Percentiles rank a stretch among this genome's conserved stretches.
These are phyloP conservation scores for Gorsachius goisagi DNA, from an alignment of 2,113 vertebrate genomes.

Conservation along the genomic window DNA sequence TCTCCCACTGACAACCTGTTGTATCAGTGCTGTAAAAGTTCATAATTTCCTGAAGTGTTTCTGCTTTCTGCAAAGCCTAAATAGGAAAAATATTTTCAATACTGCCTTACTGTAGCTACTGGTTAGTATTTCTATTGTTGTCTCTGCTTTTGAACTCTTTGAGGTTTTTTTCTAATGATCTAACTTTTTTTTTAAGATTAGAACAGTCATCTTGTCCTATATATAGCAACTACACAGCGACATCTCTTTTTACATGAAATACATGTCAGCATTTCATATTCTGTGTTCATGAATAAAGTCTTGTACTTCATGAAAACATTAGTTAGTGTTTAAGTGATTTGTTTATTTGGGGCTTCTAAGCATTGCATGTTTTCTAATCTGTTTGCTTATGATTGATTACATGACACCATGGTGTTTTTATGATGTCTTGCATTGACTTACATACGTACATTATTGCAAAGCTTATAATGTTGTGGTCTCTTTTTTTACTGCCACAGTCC, in stretches of 20 bases:
- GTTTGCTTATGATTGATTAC: not conserved
- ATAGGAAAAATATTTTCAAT: not conserved
- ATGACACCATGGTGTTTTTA: not conserved
- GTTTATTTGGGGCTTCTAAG: not conserved
- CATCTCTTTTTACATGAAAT: not conserved
- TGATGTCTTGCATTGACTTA: not conserved
- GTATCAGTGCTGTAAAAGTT: not conserved
- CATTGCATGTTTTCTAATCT: not conserved
- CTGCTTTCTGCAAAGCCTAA: not conserved
- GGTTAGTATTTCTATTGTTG: not conserved
- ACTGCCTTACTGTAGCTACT: not conserved
- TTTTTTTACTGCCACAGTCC: not conserved
- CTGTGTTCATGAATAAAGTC: not conserved
- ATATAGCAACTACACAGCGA: not conserved
- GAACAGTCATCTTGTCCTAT: not conserved
- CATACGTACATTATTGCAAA: not conserved
- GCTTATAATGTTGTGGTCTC: not conserved
- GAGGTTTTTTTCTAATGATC: not conserved
- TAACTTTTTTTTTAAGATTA: not conserved
- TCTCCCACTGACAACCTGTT: not conserved
- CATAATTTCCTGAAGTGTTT: not conserved
- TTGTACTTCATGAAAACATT: not conserved
- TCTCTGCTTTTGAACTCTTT: not conserved
- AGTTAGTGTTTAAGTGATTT: not conserved
- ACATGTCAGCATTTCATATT: not conserved